Conservation (phyloP, 1,140 invertebrate species). For the Pseudomyrmex concolor region DNA sequence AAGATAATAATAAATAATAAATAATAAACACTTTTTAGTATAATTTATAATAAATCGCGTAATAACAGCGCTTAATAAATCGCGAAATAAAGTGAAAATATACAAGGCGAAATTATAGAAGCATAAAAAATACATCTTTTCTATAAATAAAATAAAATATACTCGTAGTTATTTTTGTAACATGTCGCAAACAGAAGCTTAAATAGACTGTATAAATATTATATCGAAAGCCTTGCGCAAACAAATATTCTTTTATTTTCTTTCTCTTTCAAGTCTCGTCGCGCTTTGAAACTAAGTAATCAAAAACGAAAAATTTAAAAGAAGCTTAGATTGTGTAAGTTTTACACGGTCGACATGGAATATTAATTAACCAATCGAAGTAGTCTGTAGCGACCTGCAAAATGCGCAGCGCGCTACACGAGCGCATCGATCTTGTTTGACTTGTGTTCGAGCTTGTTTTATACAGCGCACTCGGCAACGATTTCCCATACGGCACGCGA, state of each 20-base stretch:
- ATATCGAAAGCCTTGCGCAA: background rate
- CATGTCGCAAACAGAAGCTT: background rate
- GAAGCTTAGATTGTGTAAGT: conserved; percentile 6
- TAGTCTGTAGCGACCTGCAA: background rate
- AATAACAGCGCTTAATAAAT: background rate
- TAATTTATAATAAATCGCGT: background rate
- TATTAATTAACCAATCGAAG: conserved; percentile 37
- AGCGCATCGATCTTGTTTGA: conserved; percentile 52
- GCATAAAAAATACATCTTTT: background rate
- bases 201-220: background rate
- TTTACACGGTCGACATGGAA: background rate
- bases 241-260: background rate
- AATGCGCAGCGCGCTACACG: conserved; percentile 37
- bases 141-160: background rate
- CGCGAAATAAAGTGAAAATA: background rate
- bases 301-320: too few relatives aligned
- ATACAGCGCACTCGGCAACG: conserved; percentile 8
- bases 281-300: background rate
- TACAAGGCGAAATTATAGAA: background rate
- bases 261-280: background rate
- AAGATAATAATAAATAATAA: too few relatives aligned
- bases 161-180: background rate
- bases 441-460: conserved; percentile 26
- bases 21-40: background rate
- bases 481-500: conserved; percentile 14